These are phyloP conservation scores for Procavia capensis DNA, from an alignment of 2,113 vertebrate species.

Conservation along the genomic window DNA sequence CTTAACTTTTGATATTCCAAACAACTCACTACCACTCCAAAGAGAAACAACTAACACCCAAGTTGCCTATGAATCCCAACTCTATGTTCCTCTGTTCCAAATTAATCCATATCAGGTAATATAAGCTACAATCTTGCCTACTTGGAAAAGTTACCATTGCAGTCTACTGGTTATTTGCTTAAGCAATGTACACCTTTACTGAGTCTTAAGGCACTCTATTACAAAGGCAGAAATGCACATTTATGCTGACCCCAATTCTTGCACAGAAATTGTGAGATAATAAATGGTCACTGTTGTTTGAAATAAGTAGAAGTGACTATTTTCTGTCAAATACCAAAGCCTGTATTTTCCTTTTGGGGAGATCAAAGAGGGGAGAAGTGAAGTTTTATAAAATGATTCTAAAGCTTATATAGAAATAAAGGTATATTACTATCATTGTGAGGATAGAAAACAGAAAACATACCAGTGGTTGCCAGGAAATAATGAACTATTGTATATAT, in stretches of 20 bases:
- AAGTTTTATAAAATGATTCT: neutral
- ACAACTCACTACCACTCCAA: neutral
- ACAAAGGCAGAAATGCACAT: neutral
- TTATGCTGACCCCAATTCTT: neutral
- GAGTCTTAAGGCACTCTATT: neutral
- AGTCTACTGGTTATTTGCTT: neutral
- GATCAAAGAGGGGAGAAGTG: neutral
- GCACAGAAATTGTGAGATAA: neutral
- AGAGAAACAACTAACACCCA: neutral
- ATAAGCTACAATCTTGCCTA: neutral
- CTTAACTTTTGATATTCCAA: neutral
- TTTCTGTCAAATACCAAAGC: neutral
- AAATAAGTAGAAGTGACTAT: neutral
- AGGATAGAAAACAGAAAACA: neutral
- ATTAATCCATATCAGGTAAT: neutral
- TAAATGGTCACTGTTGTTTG: neutral
- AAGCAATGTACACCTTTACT: neutral
- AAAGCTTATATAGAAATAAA: conserved; percentile 17
- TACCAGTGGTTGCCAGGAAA: neutral
- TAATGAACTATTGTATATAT: neutral
- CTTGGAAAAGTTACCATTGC: neutral
- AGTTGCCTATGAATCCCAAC: neutral
- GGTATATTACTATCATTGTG: neutral
- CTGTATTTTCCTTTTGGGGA: neutral
- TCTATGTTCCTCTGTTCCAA: neutral